Conservation (phyloP, 1,140 invertebrate species). For the Drosophila mayri region DNA sequence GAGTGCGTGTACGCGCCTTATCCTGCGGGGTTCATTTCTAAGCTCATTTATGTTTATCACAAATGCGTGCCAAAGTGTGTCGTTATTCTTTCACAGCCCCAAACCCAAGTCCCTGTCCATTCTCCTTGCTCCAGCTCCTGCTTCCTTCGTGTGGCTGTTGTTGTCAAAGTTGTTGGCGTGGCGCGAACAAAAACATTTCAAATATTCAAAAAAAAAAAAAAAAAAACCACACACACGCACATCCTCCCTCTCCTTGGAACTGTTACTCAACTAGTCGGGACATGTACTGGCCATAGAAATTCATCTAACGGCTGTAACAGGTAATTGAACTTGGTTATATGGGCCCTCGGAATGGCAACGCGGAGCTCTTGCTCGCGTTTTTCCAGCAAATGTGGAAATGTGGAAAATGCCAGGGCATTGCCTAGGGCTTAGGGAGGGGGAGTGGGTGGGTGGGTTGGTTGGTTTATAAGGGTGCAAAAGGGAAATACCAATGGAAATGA, state of each 20-base stretch:
- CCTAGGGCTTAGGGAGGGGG: background rate
- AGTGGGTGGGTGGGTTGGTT: background rate
- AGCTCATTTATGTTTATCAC: conserved; percentile 85
- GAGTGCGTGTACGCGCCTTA: conserved; percentile 44
- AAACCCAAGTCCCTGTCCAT: background rate
- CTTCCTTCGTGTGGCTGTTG: background rate
- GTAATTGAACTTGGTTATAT: conserved; percentile 85
- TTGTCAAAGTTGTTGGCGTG: conserved; percentile 21
- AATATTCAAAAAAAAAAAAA: conserved; percentile 63
- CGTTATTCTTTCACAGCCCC: conserved; percentile 68
- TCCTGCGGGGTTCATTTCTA: conserved; percentile 85
- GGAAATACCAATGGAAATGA: conserved; percentile 25
- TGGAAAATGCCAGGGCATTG: conserved; percentile 12
- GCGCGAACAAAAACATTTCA: conserved; percentile 81
- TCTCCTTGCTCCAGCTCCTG: background rate
- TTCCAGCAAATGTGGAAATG: conserved; percentile 51
- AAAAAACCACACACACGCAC: conserved; percentile 31
- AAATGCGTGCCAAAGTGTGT: conserved; percentile 84
- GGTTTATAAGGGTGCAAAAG: conserved; percentile 25
- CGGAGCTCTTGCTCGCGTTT: conserved; percentile 1
- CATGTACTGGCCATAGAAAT: conserved; percentile 84
- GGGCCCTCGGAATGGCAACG: conserved; percentile 67
- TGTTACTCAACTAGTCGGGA: conserved; percentile 75
- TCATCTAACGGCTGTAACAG: conserved; percentile 85
- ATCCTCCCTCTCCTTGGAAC: background rate